These are phyloP conservation scores for Microplitis manilae DNA, from an alignment of 2,888 invertebrate species.

Conservation along the genomic window DNA sequence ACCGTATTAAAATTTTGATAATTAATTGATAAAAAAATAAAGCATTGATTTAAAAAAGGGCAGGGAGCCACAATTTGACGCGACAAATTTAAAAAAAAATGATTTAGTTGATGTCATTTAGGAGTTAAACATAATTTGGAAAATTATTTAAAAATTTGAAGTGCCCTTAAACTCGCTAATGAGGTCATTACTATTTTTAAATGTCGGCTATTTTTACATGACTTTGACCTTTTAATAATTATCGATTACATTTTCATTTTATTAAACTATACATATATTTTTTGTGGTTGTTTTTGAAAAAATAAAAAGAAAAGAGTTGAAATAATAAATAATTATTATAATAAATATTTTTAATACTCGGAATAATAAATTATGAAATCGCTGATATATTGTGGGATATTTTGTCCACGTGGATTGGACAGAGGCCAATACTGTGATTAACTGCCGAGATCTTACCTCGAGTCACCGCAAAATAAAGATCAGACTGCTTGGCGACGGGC, in stretches of 20 bases:
- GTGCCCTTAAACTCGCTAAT: background rate
- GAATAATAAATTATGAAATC: background rate
- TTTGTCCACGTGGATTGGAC: constrained; percentile 33
- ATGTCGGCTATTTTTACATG: background rate
- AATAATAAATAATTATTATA: too few species aligned
- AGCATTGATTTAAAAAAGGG: too few species aligned
- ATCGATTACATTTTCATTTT: background rate
- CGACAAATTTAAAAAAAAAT: too few species aligned
- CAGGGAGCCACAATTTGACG: too few species aligned
- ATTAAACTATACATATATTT: background rate
- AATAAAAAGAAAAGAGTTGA: too few species aligned
- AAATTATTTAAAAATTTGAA: too few species aligned
- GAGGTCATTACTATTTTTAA: background rate
- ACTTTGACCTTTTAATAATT: background rate
- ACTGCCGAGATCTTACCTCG: constrained; percentile 11
- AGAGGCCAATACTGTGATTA: constrained; percentile 34
- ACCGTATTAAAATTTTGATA: too few species aligned
- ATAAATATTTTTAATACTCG: too few species aligned
- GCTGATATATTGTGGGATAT: background rate
- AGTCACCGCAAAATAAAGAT: constrained; percentile 12
- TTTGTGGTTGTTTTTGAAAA: background rate
- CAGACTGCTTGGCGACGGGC: constrained; percentile 38
- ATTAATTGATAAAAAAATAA: too few species aligned
- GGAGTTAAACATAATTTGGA: too few species aligned
- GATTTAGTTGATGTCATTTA: too few species aligned